Evolutionary conservation across 2,113 vertebrate genomes (phyloP).

Genomic region (Gavialis gangeticus): DNA sequence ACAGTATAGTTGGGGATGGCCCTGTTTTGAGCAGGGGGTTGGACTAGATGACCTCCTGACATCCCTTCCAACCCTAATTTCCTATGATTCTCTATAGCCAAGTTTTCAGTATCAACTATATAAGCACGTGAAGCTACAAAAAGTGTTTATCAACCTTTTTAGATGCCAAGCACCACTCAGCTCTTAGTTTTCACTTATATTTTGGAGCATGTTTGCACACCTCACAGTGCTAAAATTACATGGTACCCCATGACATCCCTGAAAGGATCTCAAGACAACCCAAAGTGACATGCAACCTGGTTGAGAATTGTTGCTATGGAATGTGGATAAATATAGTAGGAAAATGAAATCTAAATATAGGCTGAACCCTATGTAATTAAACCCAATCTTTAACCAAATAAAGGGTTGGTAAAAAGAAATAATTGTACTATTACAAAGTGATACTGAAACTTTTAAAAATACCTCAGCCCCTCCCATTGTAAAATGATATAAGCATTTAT

Average conservation of each 20-base stretch:
- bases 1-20: no score
- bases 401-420: neutral
- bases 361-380: neutral
- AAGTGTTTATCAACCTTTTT: no score
- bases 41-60: no score
- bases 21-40: no score
- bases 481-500: neutral
- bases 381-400: neutral
- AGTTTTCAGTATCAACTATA: neutral
- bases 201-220: no score
- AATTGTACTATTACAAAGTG: neutral
- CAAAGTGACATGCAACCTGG: no score
- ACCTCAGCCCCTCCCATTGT: neutral
- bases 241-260: no score
- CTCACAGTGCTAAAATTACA: no score
- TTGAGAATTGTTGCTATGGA: neutral
- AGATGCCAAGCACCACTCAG: no score
- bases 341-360: neutral
- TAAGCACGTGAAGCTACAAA: neutral
- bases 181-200: no score
- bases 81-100: neutral
- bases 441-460: neutral
- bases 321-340: neutral
- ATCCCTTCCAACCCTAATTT: no score
- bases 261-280: no score